These are phyloP conservation scores for Brachylomia viminalis DNA, from an alignment of 2,888 invertebrate species.

Conservation along the genomic window DNA sequence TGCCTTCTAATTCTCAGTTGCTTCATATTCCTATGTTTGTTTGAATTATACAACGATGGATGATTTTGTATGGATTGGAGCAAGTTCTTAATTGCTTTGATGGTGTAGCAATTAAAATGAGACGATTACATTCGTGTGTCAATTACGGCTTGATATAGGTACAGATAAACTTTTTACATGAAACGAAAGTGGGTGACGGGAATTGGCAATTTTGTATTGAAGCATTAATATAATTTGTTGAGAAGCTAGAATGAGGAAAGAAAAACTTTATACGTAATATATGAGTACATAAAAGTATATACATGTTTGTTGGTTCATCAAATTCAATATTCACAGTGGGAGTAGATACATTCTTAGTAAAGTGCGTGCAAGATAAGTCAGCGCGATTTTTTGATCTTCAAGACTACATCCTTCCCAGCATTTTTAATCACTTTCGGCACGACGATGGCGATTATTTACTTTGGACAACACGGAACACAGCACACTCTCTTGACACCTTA, in stretches of 20 bases:
- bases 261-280: background rate
- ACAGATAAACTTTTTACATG: background rate
- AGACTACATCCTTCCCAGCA: no score
- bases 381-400: no score
- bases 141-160: background rate
- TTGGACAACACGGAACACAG: no score
- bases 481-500: no score
- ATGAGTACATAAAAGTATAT: background rate
- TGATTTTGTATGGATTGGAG: slow-evolving; percentile 20
- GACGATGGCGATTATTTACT: no score
- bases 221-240: background rate
- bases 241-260: background rate
- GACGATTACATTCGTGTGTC: slow-evolving; percentile 3
- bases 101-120: slow-evolving; percentile 36
- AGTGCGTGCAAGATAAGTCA: no score
- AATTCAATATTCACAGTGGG: background rate
- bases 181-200: background rate
- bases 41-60: slow-evolving; percentile 13
- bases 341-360: background rate
- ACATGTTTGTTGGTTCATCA: background rate
- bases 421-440: no score
- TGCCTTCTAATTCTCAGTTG: slow-evolving; percentile 53
- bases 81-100: slow-evolving; percentile 7
- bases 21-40: slow-evolving; percentile 48
- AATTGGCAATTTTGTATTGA: background rate